Percentiles rank a stretch among this genome's conserved stretches.
phyloP scores from a whole-genome alignment of 2,888 invertebrate species.

The Pyrrhosoma nymphula region DNA sequence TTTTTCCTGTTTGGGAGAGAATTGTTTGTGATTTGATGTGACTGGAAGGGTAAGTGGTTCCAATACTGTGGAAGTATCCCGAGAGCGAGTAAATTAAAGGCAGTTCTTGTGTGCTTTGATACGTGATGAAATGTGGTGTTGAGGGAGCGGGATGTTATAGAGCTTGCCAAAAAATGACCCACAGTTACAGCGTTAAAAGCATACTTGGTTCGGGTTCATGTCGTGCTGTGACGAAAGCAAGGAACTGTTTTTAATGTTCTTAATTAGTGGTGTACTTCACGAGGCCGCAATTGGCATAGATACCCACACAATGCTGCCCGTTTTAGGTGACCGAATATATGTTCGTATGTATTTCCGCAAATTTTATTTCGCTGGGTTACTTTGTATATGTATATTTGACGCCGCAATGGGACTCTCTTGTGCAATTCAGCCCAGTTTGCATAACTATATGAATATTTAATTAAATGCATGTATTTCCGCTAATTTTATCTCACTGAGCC shows the following conservation, averaged over 20 bases:
- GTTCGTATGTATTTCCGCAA: neutral
- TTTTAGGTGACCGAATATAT: neutral
- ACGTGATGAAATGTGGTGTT: neutral
- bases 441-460: neutral
- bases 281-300: neutral
- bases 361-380: neutral
- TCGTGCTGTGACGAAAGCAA: neutral
- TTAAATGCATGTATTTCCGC: neutral
- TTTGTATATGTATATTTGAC: neutral
- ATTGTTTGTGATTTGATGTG: neutral
- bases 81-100: neutral
- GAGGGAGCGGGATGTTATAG: neutral
- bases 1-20: neutral
- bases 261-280: neutral
- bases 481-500: neutral
- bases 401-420: no score
- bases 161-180: neutral
- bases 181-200: neutral
- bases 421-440: no score
- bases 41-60: neutral
- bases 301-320: neutral
- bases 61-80: neutral
- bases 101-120: neutral
- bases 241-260: neutral
- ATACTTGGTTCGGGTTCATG: neutral